These are phyloP conservation scores for Fulmarus glacialis DNA, from an alignment of 2,113 vertebrate genomes.

Conservation along the genomic window DNA sequence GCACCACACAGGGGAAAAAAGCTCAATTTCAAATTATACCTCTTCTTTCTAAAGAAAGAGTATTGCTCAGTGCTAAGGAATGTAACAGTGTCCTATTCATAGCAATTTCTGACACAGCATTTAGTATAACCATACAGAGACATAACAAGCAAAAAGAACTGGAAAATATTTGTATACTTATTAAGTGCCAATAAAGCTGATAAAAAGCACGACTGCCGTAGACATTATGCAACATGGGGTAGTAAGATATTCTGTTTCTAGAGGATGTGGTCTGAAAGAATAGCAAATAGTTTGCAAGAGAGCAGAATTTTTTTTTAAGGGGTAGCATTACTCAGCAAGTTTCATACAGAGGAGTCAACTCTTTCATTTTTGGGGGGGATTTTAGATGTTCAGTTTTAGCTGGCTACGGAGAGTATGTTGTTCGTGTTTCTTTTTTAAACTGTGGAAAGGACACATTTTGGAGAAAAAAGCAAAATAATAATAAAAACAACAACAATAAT, in stretches of 20 bases:
- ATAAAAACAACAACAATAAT: not conserved
- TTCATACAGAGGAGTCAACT: not conserved
- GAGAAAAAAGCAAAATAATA: not conserved
- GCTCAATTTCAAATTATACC: not conserved
- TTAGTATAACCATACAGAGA: constrained; percentile 22
- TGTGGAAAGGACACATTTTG: not conserved
- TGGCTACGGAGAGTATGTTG: not conserved
- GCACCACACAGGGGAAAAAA: not conserved
- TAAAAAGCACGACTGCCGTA: not conserved
- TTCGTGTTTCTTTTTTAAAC: not conserved
- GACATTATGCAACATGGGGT: constrained; percentile 24
- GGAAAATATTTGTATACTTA: constrained; percentile 23
- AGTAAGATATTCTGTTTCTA: not conserved
- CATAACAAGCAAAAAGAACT: constrained; percentile 19
- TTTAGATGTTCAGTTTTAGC: not conserved
- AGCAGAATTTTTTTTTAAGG: not conserved
- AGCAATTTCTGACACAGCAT: constrained; percentile 10
- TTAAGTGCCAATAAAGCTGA: not conserved
- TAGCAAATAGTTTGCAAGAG: not conserved
- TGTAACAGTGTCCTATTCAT: not conserved
- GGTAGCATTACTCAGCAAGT: constrained; percentile 50
- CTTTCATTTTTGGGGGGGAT: not conserved
- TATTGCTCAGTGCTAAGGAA: constrained; percentile 14
- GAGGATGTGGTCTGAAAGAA: constrained; percentile 42
- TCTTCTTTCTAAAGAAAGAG: not conserved